A percentile compares a stretch with the other conserved stretches of the same genome.
phyloP scores from a whole-genome alignment of 2,888 invertebrate species.

The Eilema griseolum region DNA sequence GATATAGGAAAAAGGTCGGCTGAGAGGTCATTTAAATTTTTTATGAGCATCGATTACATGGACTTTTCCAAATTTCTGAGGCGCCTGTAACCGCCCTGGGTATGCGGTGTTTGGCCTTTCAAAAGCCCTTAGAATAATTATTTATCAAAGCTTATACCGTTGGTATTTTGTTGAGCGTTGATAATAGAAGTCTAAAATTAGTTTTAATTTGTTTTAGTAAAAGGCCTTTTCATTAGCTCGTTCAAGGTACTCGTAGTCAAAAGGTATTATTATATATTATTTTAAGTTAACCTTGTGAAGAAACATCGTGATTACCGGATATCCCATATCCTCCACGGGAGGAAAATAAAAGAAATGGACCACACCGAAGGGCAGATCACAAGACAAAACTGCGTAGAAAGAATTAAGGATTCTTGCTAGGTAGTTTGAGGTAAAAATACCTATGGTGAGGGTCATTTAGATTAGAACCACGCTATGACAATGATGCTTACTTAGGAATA shows the following conservation, averaged over 20 bases:
- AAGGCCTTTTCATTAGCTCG: neutral
- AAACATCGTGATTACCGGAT: neutral
- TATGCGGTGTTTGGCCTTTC: slow-evolving; percentile 12
- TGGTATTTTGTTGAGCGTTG: slow-evolving; percentile 1
- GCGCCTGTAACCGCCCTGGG: slow-evolving; percentile 11
- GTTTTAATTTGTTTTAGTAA: slow-evolving; percentile 5
- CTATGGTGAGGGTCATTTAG: too few relatives aligned
- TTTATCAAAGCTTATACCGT: slow-evolving; percentile 7
- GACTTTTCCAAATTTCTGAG: slow-evolving; percentile 7
- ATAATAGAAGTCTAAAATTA: neutral
- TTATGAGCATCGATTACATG: slow-evolving; percentile 26
- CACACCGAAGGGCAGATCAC: too few relatives aligned
- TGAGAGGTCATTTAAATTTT: slow-evolving; percentile 32
- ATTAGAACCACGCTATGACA: too few relatives aligned
- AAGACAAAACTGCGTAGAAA: too few relatives aligned
- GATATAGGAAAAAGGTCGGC: slow-evolving; percentile 24
- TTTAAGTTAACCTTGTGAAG: neutral
- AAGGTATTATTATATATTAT: neutral
- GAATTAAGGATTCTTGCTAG: too few relatives aligned
- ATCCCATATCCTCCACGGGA: too few relatives aligned
- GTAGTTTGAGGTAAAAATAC: too few relatives aligned
- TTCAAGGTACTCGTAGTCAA: neutral
- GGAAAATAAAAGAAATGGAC: too few relatives aligned
- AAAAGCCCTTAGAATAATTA: slow-evolving; percentile 16
- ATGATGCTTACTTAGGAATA: too few relatives aligned